Evolutionary conservation across 2,797 vertebrate genomes (phyloP).

Genomic region (Echiichthys vipera): DNA sequence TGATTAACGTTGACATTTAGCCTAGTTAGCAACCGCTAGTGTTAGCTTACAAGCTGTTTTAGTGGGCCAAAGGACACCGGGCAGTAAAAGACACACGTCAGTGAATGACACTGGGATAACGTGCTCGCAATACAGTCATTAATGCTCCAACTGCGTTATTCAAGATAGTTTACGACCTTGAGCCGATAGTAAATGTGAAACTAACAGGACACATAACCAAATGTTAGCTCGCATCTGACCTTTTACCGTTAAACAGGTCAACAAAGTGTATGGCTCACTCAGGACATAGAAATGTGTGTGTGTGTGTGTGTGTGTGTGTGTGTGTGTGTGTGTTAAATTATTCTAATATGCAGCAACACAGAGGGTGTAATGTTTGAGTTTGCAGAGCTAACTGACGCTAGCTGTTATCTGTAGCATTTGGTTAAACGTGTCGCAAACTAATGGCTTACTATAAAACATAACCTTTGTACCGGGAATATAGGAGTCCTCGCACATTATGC

Average conservation of each 20-base stretch:
- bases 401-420: not conserved
- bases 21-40: not conserved
- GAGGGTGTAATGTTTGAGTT: too few species aligned
- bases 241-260: not conserved
- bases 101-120: rapidly evolving
- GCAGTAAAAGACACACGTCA: not conserved
- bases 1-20: slow-evolving; percentile 14
- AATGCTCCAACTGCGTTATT: not conserved
- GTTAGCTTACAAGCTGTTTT: not conserved
- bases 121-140: rapidly evolving
- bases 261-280: too few species aligned
- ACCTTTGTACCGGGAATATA: rapidly evolving
- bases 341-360: not conserved
- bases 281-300: not conserved
- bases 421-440: too few species aligned
- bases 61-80: slow-evolving; percentile 19
- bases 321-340: too few species aligned
- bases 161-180: not conserved
- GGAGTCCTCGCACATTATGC: not conserved
- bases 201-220: not conserved
- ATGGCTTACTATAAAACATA: not conserved
- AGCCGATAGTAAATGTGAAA: not conserved
- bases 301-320: too few species aligned
- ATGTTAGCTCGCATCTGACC: not conserved
- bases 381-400: not conserved